Percentiles rank a stretch among this genome's conserved stretches.
Evolutionary conservation across 2,113 vertebrate species (phyloP).

Genomic region (Herpetotheres cachinnans): DNA sequence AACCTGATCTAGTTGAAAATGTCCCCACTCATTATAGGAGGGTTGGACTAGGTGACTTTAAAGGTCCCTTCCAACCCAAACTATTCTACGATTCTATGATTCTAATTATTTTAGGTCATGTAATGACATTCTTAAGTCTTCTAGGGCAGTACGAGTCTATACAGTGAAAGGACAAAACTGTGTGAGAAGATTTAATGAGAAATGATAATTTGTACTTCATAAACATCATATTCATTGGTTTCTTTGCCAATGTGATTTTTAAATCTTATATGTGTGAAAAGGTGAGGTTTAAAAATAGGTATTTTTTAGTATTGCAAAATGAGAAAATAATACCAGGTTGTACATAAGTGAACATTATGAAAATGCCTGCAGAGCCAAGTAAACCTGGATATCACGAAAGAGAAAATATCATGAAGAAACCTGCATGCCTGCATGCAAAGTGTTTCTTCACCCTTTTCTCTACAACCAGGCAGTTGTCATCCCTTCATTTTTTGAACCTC

Average conservation of each 20-base stretch:
- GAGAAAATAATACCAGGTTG: neutral
- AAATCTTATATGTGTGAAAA: neutral
- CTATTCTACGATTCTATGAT: neutral
- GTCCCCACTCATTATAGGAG: neutral
- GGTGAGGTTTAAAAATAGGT: neutral
- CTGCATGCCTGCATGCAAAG: neutral
- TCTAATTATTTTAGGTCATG: neutral
- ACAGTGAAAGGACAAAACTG: neutral
- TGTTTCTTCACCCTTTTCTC: neutral
- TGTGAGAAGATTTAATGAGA: neutral
- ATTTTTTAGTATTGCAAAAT: neutral
- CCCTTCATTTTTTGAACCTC: neutral
- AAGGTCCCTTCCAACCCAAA: neutral
- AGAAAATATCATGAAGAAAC: neutral
- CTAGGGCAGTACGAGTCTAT: accelerated
- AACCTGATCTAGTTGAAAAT: neutral
- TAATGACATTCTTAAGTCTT: neutral
- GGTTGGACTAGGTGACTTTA: neutral
- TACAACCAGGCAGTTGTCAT: neutral
- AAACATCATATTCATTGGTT: neutral
- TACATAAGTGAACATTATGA: neutral
- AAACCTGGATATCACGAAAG: neutral
- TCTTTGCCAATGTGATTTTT: neutral
- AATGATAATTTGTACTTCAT: neutral
- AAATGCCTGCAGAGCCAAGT: neutral